Percentiles rank a stretch among this genome's conserved stretches.
phyloP scores from a whole-genome alignment of 2,888 invertebrate species.

The Ophion slaviceki region DNA sequence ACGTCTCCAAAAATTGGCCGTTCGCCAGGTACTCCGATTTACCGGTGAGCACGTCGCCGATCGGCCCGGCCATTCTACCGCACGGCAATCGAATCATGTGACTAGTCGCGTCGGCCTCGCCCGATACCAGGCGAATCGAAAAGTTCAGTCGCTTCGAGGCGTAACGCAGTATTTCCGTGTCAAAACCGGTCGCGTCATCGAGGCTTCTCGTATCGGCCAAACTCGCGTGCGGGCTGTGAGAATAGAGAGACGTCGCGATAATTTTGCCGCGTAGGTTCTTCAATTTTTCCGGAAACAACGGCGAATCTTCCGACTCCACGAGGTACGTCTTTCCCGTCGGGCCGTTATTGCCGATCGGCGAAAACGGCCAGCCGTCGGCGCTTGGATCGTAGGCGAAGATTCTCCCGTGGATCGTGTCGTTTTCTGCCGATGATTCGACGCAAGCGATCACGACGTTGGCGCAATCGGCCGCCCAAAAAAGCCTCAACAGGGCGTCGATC shows the following conservation, averaged over 20 bases:
- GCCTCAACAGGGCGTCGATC: constrained; percentile 20
- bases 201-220: constrained; percentile 10
- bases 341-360: background rate
- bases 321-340: background rate
- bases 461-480: constrained; percentile 59
- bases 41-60: constrained; percentile 63
- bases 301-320: constrained; percentile 1
- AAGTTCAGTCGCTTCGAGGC: constrained; percentile 62
- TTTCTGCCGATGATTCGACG: background rate
- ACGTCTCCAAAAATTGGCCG: constrained; percentile 51
- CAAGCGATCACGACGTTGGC: constrained; percentile 53
- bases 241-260: constrained; percentile 60
- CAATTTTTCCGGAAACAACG: constrained; percentile 66
- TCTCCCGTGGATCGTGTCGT: background rate
- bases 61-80: constrained; percentile 48
- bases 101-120: constrained; percentile 34
- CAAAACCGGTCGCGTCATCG: constrained; percentile 47
- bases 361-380: background rate
- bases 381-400: constrained; percentile 63
- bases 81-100: constrained; percentile 48
- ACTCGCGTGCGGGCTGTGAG: constrained; percentile 44
- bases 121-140: constrained; percentile 41
- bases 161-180: constrained; percentile 60
- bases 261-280: constrained; percentile 55
- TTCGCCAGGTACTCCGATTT: constrained; percentile 60